These are phyloP conservation scores for Drosophila sp. DNA, from an alignment of 1,140 invertebrate genomes.

Conservation along the genomic window DNA sequence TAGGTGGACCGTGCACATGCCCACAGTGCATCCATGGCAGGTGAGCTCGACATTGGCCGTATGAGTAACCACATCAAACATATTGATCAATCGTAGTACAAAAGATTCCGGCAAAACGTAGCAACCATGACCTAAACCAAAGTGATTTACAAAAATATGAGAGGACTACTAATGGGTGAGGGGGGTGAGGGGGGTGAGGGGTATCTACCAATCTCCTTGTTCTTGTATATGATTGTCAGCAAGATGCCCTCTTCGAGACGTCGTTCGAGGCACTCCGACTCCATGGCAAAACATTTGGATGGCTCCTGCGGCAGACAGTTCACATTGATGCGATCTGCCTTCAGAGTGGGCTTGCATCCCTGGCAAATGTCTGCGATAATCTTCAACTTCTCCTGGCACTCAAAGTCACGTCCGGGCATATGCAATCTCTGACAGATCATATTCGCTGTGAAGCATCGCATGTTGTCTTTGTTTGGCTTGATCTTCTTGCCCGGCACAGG, in stretches of 20 bases:
- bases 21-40: constrained; percentile 65
- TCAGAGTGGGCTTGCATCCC: constrained; percentile 39
- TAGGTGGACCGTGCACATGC: constrained; percentile 47
- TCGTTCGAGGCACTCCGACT: constrained; percentile 44
- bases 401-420: constrained; percentile 60
- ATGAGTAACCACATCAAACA: constrained; percentile 30
- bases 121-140: constrained; percentile 48
- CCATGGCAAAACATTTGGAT: constrained; percentile 36
- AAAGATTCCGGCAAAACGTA: constrained; percentile 43
- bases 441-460: constrained; percentile 42
- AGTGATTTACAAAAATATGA: no score
- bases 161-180: no score
- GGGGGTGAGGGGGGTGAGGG: no score
- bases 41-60: constrained; percentile 59
- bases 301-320: constrained; percentile 45
- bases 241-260: constrained; percentile 50
- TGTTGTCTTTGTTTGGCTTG: constrained; percentile 18
- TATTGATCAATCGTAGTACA: constrained; percentile 35
- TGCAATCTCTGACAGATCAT: constrained; percentile 51
- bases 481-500: constrained; percentile 43
- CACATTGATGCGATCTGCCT: constrained; percentile 48
- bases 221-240: constrained; percentile 40
- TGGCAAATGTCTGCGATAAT: constrained; percentile 39
- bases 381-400: constrained; percentile 19
- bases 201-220: constrained; percentile 58